Conservation (phyloP, 1,140 invertebrate species). For the Nasonia giraulti region DNA sequence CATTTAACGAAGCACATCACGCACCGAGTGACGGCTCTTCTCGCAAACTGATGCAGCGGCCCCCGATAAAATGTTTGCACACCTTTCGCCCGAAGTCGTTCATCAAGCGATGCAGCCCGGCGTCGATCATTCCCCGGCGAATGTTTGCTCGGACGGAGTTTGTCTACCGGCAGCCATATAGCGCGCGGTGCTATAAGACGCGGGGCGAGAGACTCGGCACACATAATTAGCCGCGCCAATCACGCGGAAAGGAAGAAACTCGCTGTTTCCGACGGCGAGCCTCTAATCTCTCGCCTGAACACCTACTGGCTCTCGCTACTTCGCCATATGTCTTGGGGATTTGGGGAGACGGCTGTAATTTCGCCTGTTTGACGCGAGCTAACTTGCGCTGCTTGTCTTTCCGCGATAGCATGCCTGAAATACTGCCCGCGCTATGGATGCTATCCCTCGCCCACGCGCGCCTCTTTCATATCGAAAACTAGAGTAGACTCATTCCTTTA, state of each 20-base stretch:
- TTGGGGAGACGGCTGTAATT: not conserved
- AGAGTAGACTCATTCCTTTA: not conserved
- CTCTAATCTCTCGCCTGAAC: not conserved
- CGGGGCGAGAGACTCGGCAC: not conserved
- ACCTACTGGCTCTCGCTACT: not conserved
- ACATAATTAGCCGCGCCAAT: conserved; percentile 39
- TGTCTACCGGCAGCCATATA: not conserved
- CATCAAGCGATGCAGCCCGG: conserved; percentile 1
- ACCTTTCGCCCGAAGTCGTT: conserved; percentile 29
- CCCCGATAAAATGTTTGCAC: conserved; percentile 30
- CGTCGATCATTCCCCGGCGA: conserved; percentile 9
- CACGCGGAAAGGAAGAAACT: conserved; percentile 1
- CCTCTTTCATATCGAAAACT: too few species aligned
- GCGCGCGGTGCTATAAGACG: not conserved
- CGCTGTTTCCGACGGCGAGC: not conserved
- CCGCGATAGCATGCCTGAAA: too few species aligned
- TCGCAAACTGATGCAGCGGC: not conserved
- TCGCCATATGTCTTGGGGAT: not conserved
- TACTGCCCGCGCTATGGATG: too few species aligned
- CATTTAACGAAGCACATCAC: not conserved
- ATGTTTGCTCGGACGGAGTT: conserved; percentile 28
- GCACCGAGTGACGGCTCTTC: not conserved
- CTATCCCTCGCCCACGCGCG: not conserved
- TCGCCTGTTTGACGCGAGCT: not conserved
- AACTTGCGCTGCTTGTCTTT: too few species aligned